Percentiles rank a stretch among this genome's conserved stretches.
Evolutionary conservation across 1,140 invertebrate species (phyloP).

Genomic region (Bombus sylvicola): DNA sequence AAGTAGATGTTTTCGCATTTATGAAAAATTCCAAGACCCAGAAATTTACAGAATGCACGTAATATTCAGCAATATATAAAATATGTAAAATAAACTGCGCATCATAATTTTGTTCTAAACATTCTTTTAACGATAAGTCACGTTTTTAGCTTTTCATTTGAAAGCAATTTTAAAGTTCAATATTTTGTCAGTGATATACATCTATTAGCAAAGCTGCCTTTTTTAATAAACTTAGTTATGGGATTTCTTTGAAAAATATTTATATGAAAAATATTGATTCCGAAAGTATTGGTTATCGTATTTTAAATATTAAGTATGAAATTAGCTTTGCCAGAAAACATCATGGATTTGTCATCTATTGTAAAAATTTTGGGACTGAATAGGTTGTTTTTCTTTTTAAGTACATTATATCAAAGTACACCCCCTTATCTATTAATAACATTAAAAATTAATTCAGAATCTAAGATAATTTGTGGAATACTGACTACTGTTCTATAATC

Average conservation of each 20-base stretch:
- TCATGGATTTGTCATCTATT: not conserved
- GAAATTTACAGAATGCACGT: no score
- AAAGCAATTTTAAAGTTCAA: not conserved
- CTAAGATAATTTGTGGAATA: no score
- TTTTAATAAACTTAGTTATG: not conserved
- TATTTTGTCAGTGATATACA: not conserved
- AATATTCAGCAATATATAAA: no score
- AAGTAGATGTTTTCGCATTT: no score
- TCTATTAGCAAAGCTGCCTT: not conserved
- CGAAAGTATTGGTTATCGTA: not conserved
- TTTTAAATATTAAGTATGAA: not conserved
- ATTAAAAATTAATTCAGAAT: not conserved
- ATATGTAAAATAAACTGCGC: no score
- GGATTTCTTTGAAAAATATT: not conserved
- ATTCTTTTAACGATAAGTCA: not conserved
- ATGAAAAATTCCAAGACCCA: no score
- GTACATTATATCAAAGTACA: no score
- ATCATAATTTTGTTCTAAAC: no score
- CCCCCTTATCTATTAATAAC: no score
- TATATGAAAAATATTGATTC: not conserved
- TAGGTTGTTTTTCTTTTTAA: no score
- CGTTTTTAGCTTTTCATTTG: not conserved
- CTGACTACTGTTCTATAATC: not conserved
- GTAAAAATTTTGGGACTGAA: no score
- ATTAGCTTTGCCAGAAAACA: not conserved